These are phyloP conservation scores for Mugil cephalus DNA, from an alignment of 2,113 vertebrate genomes.

Conservation along the genomic window DNA sequence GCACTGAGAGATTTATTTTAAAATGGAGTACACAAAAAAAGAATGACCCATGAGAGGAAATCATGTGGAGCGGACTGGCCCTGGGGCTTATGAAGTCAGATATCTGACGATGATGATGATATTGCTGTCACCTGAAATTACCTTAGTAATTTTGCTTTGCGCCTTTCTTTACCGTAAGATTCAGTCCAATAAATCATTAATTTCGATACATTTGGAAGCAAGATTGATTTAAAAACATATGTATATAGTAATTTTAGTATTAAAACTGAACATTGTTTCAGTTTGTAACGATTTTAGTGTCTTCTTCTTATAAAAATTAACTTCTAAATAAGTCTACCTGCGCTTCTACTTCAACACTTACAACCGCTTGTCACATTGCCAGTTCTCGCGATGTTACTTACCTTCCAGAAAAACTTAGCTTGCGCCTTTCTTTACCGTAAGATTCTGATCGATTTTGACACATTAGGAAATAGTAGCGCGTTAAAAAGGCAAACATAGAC, in stretches of 20 bases:
- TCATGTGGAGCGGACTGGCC: slow-evolving; percentile 33
- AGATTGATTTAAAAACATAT: neutral
- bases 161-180: slow-evolving; percentile 53
- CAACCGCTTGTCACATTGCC: neutral
- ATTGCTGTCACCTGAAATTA: slow-evolving; percentile 28
- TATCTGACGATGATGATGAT: neutral
- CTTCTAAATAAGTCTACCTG: neutral
- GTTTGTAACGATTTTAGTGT: no score
- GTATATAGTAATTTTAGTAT: neutral
- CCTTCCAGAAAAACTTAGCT: no score
- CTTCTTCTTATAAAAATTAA: no score
- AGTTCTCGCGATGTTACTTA: no score
- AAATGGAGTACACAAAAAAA: slow-evolving; percentile 24
- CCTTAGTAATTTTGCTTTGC: neutral
- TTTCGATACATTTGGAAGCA: neutral
- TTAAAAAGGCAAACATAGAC: no score
- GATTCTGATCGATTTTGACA: no score
- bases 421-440: no score
- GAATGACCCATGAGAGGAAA: slow-evolving; percentile 56
- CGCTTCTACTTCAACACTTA: slow-evolving; percentile 44
- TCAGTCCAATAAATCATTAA: no score
- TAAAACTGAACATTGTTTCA: no score
- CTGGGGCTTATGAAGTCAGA: slow-evolving; percentile 10
- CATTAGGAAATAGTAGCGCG: no score
- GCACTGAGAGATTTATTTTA: slow-evolving; percentile 39